Conservation (phyloP, 2,797 vertebrate species). For the Notolepis coatsorum region DNA sequence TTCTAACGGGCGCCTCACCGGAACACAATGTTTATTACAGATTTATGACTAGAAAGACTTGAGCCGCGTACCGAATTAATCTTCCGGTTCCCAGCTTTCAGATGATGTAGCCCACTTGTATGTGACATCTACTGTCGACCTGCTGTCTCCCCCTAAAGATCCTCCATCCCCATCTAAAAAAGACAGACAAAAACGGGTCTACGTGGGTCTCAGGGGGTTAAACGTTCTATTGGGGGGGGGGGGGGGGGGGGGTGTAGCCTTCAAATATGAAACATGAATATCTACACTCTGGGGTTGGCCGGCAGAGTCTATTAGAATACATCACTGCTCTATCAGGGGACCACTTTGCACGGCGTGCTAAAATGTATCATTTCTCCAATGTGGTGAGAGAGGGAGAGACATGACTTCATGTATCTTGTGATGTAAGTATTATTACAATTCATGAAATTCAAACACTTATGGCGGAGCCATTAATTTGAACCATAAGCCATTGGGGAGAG, state of each 20-base stretch:
- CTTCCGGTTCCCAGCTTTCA: no score
- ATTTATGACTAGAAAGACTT: no score
- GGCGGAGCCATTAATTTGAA: constrained; percentile 94
- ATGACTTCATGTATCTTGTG: constrained; percentile 99
- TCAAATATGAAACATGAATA: constrained; percentile 97
- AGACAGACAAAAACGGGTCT: no score
- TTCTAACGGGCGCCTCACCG: no score
- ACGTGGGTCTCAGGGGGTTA: no score
- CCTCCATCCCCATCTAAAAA: no score
- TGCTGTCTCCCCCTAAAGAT: no score
- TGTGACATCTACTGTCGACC: no score
- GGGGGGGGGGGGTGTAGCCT: constrained; percentile 84
- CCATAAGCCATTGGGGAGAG: constrained; percentile 88
- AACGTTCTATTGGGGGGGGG: constrained; percentile 86
- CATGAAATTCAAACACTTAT: constrained; percentile 97
- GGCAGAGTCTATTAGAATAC: constrained; percentile 98
- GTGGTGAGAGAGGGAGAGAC: constrained; percentile 89
- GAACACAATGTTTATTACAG: no score
- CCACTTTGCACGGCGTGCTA: constrained; percentile 95
- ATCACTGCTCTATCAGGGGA: constrained; percentile 95
- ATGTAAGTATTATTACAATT: constrained; percentile 99
- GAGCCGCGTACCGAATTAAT: no score
- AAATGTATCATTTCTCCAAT: constrained; percentile 94
- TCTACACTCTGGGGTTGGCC: constrained; percentile 91
- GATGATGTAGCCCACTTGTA: no score